Evolutionary conservation across 1,140 invertebrate genomes (phyloP).

Genomic region (Lanistes nyassanus): DNA sequence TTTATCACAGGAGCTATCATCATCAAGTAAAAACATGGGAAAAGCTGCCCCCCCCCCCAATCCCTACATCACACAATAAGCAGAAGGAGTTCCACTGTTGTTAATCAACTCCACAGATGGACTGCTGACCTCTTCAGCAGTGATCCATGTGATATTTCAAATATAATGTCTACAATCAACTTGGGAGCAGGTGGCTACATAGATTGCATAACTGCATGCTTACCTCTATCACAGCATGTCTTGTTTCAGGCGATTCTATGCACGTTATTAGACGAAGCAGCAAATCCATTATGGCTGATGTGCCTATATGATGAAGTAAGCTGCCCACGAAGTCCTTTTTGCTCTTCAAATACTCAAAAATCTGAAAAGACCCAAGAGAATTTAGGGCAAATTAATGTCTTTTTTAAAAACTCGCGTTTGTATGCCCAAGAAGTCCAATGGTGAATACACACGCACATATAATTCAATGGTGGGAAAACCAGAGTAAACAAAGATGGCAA

Average conservation of each 20-base stretch:
- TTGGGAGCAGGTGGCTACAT: no score
- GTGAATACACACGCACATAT: not conserved
- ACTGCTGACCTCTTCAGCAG: no score
- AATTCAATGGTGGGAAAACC: not conserved
- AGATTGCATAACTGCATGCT: constrained; percentile 58
- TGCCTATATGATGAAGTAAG: constrained; percentile 88
- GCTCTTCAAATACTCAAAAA: constrained; percentile 89
- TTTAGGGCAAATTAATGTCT: no score
- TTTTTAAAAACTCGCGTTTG: not conserved
- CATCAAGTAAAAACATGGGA: no score
- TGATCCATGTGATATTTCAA: no score
- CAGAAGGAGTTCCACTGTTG: no score
- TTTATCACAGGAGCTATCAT: no score
- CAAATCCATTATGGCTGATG: constrained; percentile 95
- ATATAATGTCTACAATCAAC: no score
- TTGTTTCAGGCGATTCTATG: constrained; percentile 81
- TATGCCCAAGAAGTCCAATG: not conserved
- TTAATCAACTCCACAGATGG: no score
- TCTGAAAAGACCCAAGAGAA: constrained; percentile 85
- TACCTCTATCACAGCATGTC: constrained; percentile 86
- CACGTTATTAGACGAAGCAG: constrained; percentile 88
- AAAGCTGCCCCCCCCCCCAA: no score
- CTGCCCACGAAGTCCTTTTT: constrained; percentile 86
- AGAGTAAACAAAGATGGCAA: not conserved
- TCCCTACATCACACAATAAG: no score